phyloP scores from a whole-genome alignment of 2,888 invertebrate genomes.

The Temnothorax rugatulus region DNA sequence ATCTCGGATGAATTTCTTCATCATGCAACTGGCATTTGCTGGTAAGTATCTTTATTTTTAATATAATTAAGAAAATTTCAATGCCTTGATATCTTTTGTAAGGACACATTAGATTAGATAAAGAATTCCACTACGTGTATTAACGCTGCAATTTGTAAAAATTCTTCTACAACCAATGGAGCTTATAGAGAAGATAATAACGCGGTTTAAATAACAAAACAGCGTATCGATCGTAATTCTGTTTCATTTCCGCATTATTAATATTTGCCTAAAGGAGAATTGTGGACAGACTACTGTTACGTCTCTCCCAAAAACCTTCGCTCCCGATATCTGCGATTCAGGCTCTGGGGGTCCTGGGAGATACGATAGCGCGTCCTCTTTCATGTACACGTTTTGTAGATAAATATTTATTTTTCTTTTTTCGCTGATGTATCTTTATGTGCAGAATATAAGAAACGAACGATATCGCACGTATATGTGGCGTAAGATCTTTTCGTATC shows the following conservation, averaged over 20 bases:
- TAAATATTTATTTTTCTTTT: conserved; percentile 31
- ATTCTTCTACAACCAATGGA: neutral
- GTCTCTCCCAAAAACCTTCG: neutral
- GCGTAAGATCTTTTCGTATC: neutral
- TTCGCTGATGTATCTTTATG: conserved; percentile 19
- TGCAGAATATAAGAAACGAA: neutral
- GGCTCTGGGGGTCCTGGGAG: neutral
- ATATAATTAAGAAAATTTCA: conserved; percentile 6
- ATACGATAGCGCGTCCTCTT: conserved; percentile 31
- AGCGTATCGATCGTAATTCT: neutral
- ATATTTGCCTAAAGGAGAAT: neutral
- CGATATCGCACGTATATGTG: neutral
- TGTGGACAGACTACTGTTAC: neutral
- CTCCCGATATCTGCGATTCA: conserved; percentile 12
- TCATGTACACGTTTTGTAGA: conserved; percentile 3
- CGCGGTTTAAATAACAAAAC: neutral
- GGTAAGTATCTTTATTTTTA: conserved; percentile 88
- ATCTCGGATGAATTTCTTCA: conserved; percentile 98
- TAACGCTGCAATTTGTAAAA: neutral
- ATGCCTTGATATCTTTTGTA: neutral
- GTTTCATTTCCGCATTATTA: neutral
- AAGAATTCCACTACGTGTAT: neutral
- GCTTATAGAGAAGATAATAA: neutral
- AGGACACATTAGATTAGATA: neutral
- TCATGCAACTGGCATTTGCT: conserved; percentile 96